These are phyloP conservation scores for Gastracanthus pulcherrimus DNA, from an alignment of 2,888 invertebrate species.

Conservation along the genomic window DNA sequence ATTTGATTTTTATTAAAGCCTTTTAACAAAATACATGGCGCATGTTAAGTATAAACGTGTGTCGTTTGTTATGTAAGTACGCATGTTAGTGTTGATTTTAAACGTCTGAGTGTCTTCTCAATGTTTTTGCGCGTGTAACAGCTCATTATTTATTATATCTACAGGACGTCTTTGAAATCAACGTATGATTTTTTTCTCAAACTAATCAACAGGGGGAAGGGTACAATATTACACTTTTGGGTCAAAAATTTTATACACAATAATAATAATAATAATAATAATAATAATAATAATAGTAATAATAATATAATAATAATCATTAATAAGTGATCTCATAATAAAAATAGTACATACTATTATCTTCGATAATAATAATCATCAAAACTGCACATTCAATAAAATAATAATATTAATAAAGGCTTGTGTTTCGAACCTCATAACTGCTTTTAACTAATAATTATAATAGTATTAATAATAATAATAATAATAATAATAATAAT, in stretches of 20 bases:
- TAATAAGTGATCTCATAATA: slow-evolving; percentile 37
- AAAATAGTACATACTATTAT: slow-evolving; percentile 42
- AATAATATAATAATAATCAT: slow-evolving; percentile 62
- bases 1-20: slow-evolving; percentile 7
- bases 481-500: slow-evolving; percentile 55
- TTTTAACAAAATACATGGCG: slow-evolving; percentile 28
- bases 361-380: slow-evolving; percentile 62
- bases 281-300: slow-evolving; percentile 28
- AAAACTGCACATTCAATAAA: slow-evolving; percentile 52
- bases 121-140: slow-evolving; percentile 67
- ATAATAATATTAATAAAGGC: slow-evolving; percentile 53
- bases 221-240: slow-evolving; percentile 72
- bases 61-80: slow-evolving; percentile 17
- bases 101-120: slow-evolving; percentile 12
- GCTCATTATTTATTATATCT: slow-evolving; percentile 66
- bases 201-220: slow-evolving; percentile 69
- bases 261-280: slow-evolving; percentile 65
- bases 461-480: slow-evolving; percentile 48
- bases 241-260: slow-evolving; percentile 69
- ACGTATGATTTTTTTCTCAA: slow-evolving; percentile 60
- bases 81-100: slow-evolving; percentile 7
- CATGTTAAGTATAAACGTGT: slow-evolving; percentile 44
- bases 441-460: slow-evolving; percentile 46
- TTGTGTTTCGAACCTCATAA: slow-evolving; percentile 16
- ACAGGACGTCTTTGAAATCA: slow-evolving; percentile 68